Percentiles rank a stretch among this genome's conserved stretches.
Conservation (phyloP, 2,113 vertebrate species). For the Tetraodon nigroviridis region DNA sequence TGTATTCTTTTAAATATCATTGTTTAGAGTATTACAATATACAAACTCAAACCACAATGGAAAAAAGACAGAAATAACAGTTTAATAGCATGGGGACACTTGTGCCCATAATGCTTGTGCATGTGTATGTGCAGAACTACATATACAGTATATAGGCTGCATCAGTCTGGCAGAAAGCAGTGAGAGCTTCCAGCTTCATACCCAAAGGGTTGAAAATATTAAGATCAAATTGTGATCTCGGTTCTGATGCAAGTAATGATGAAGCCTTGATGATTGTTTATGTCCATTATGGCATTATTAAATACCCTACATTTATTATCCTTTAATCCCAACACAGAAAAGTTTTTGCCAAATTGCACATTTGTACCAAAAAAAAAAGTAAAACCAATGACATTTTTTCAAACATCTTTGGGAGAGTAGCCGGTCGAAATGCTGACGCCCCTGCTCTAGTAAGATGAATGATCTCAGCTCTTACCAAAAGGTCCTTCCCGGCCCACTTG, state of each 20-base stretch:
- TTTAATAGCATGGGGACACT: slow-evolving; percentile 8
- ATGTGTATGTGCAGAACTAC: background rate
- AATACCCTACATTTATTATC: too few relatives aligned
- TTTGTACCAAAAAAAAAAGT: background rate
- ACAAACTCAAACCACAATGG: background rate
- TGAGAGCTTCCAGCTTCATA: slow-evolving; percentile 4
- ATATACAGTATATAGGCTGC: background rate
- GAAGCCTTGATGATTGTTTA: slow-evolving; percentile 19
- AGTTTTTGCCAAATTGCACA: slow-evolving; percentile 12
- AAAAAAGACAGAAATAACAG: background rate
- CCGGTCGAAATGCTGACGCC: slow-evolving; percentile 22
- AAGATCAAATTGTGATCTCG: slow-evolving; percentile 40
- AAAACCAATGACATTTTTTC: slow-evolving; percentile 27
- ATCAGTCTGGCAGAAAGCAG: slow-evolving; percentile 7
- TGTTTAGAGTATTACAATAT: too few relatives aligned
- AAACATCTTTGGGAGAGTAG: slow-evolving; percentile 25
- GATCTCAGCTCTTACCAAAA: slow-evolving; percentile 78
- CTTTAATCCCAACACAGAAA: slow-evolving; percentile 1
- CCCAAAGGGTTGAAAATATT: slow-evolving; percentile 29
- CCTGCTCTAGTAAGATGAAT: slow-evolving; percentile 11
- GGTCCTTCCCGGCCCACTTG: slow-evolving; percentile 98
- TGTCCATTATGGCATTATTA: slow-evolving; percentile 3
- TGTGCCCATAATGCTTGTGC: slow-evolving; percentile 16
- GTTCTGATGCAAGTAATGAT: slow-evolving; percentile 29
- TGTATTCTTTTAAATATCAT: too few relatives aligned